These are phyloP conservation scores for Varecia variegata DNA, from an alignment of 2,797 vertebrate genomes.

Conservation along the genomic window DNA sequence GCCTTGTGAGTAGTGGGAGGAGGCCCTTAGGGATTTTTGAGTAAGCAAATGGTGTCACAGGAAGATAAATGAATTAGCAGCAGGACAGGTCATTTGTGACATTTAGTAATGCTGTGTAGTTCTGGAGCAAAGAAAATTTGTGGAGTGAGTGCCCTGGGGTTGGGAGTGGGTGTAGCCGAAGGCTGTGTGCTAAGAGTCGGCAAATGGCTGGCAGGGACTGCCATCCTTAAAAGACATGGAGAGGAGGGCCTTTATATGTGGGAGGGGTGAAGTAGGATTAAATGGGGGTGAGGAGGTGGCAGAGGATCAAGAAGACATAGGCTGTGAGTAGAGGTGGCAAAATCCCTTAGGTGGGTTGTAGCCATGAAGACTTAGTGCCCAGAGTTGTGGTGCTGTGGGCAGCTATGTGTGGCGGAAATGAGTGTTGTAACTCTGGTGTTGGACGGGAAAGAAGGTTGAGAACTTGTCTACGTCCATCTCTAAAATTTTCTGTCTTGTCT, in stretches of 20 bases:
- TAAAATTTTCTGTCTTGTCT: neutral
- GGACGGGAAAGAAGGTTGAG: neutral
- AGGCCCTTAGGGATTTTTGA: constrained; percentile 52
- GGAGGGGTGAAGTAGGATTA: neutral
- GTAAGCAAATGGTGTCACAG: constrained; percentile 49
- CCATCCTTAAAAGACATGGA: neutral
- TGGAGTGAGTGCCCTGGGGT: neutral
- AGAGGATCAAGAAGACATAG: neutral
- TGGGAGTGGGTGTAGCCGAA: neutral
- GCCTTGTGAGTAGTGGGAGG: constrained; percentile 60
- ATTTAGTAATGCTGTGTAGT: neutral
- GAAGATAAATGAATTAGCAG: constrained; percentile 39
- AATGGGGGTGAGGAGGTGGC: neutral
- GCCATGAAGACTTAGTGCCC: neutral
- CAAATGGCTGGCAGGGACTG: neutral
- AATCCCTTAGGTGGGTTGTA: neutral
- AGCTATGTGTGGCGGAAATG: neutral
- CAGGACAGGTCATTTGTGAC: constrained; percentile 11
- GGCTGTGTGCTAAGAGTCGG: neutral
- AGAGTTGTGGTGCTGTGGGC: neutral
- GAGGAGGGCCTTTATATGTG: neutral
- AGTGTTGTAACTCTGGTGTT: neutral
- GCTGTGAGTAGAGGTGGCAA: neutral
- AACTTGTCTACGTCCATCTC: neutral
- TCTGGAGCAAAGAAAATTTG: neutral